phyloP scores from a whole-genome alignment of 2,797 vertebrate genomes.

The Arrhamphus sclerolepis region DNA sequence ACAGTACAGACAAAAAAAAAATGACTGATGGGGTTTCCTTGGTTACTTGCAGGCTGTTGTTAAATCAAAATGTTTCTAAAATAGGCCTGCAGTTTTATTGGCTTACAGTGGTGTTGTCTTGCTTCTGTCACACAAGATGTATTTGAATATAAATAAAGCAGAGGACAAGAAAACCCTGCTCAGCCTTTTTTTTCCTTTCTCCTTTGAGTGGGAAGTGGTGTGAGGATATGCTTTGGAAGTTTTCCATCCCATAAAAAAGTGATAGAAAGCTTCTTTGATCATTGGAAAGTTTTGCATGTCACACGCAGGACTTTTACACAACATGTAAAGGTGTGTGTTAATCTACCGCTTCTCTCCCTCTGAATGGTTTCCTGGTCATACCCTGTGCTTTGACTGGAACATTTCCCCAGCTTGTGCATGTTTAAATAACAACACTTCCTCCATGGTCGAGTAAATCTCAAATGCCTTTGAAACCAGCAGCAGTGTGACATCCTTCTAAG shows the following conservation, averaged over 20 bases:
- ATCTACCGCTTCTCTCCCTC: conserved; percentile 37
- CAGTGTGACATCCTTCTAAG: conserved; percentile 19
- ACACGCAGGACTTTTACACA: conserved; percentile 43
- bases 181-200: neutral
- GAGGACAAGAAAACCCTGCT: neutral
- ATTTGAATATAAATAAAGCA: conserved; percentile 22
- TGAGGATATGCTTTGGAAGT: neutral
- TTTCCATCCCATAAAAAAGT: conserved; percentile 7
- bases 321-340: conserved; percentile 53
- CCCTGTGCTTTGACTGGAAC: conserved; percentile 39
- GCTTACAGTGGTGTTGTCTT: conserved; percentile 13
- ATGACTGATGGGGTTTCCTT: conserved; percentile 18
- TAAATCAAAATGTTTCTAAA: conserved; percentile 11
- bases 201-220: conserved; percentile 8
- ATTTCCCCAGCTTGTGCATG: conserved; percentile 44
- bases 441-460: conserved; percentile 10
- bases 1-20: conserved; percentile 15
- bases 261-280: conserved; percentile 17
- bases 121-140: conserved; percentile 7
- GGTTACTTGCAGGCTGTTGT: conserved; percentile 16
- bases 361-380: conserved; percentile 51
- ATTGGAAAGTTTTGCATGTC: conserved; percentile 42
- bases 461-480: conserved; percentile 13
- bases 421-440: conserved; percentile 60
- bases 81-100: conserved; percentile 2